Percentiles rank a stretch among this genome's conserved stretches.
Conservation (phyloP, 2,888 invertebrate species). For the Lordiphosa andalusiaca region DNA sequence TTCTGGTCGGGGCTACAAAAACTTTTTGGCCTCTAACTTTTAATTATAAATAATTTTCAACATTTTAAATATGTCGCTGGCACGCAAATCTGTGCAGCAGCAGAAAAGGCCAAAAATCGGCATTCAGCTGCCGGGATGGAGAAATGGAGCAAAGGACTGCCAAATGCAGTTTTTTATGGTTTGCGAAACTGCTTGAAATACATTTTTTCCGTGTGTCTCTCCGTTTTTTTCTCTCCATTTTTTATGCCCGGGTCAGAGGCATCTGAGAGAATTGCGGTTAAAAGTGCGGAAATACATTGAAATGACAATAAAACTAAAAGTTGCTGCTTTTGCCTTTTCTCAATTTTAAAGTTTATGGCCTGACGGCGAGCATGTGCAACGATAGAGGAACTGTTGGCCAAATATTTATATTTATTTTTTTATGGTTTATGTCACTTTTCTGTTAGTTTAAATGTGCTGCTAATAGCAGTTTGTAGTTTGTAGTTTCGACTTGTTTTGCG, state of each 20-base stretch:
- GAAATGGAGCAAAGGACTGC: constrained; percentile 57
- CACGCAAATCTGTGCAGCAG: constrained; percentile 70
- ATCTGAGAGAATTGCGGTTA: constrained; percentile 61
- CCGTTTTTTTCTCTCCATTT: constrained; percentile 16
- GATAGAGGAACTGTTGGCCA: constrained; percentile 46
- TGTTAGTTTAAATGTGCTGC: constrained; percentile 50
- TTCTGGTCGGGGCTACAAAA: constrained; percentile 38
- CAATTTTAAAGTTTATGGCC: constrained; percentile 66
- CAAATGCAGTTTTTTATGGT: constrained; percentile 74
- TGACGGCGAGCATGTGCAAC: constrained; percentile 58
- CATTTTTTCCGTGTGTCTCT: constrained; percentile 44
- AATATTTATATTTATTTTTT: constrained; percentile 61
- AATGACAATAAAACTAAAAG: constrained; percentile 76
- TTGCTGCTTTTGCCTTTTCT: constrained; percentile 46
- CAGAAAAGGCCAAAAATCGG: constrained; percentile 29
- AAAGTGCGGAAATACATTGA: constrained; percentile 76
- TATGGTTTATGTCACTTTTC: constrained; percentile 22
- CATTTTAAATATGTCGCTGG: constrained; percentile 75
- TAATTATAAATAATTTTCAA: constrained; percentile 76
- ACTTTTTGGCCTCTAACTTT: constrained; percentile 72
- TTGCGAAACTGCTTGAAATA: constrained; percentile 68
- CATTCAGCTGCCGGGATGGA: constrained; percentile 25
- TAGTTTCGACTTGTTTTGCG: constrained; percentile 12
- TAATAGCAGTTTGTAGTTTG: constrained; percentile 44
- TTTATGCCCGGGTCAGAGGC: constrained; percentile 51